Evolutionary conservation across 2,888 invertebrate species (phyloP).

Genomic region (Cyclophora albipunctata): DNA sequence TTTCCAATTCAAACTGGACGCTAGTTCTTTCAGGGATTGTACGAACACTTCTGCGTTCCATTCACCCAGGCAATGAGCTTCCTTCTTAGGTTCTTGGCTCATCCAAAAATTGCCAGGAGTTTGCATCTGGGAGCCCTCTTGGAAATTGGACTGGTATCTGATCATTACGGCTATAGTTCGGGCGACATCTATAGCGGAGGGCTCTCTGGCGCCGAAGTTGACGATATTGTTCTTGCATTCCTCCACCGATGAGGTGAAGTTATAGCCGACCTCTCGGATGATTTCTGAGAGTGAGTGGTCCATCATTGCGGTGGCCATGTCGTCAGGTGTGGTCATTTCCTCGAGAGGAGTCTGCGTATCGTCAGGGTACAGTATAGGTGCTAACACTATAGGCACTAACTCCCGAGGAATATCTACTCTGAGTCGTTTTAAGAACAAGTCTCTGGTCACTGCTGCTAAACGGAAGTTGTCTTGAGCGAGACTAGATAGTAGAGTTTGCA

Average conservation of each 20-base stretch:
- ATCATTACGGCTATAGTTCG: constrained; percentile 91
- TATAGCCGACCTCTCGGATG: constrained; percentile 93
- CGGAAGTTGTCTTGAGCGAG: constrained; percentile 78
- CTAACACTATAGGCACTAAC: constrained; percentile 90
- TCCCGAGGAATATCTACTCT: constrained; percentile 92
- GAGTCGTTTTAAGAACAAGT: constrained; percentile 86
- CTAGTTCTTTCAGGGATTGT: constrained; percentile 91
- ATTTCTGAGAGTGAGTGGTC: constrained; percentile 90
- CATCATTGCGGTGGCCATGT: constrained; percentile 77
- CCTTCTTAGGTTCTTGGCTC: constrained; percentile 73
- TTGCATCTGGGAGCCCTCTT: constrained; percentile 81
- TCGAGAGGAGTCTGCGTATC: constrained; percentile 80
- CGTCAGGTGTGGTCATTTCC: constrained; percentile 78
- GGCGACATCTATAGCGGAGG: constrained; percentile 89
- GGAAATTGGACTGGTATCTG: constrained; percentile 80
- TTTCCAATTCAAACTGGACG: constrained; percentile 91
- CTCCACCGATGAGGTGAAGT: constrained; percentile 89
- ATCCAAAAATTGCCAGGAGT: constrained; percentile 80
- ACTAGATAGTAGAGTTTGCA: constrained; percentile 85
- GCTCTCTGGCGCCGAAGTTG: constrained; percentile 87
- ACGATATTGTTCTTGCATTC: constrained; percentile 90
- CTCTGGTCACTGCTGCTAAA: constrained; percentile 83
- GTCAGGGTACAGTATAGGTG: constrained; percentile 90
- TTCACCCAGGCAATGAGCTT: constrained; percentile 71
- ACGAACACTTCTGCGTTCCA: constrained; percentile 98